Percentiles rank a stretch among this genome's conserved stretches.
Evolutionary conservation across 2,888 invertebrate species (phyloP).

Genomic region (Lepidochitona cinerea): DNA sequence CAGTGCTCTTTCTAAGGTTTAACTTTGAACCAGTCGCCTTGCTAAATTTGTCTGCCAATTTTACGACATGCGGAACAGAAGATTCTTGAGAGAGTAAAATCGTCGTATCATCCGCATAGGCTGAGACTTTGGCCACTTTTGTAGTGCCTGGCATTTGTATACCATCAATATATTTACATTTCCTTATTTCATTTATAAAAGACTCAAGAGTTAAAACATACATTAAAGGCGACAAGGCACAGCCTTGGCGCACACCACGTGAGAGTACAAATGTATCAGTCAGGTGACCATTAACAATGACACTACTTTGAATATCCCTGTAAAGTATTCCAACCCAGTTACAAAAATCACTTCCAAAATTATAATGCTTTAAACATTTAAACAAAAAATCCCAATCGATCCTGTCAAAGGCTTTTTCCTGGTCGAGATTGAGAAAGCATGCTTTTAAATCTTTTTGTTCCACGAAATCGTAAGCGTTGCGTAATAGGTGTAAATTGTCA

Average conservation of each 20-base stretch:
- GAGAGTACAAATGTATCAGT: background rate
- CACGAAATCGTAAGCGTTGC: conserved; percentile 34
- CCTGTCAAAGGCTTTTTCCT: conserved; percentile 43
- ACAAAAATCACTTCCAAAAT: conserved; percentile 9
- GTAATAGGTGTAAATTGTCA: conserved; percentile 34
- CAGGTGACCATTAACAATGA: background rate
- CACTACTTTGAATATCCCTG: background rate
- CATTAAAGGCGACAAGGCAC: background rate
- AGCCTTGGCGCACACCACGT: conserved; percentile 9
- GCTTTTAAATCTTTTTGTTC: conserved; percentile 30
- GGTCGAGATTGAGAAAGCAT: conserved; percentile 35
- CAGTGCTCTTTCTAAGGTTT: conserved; percentile 25
- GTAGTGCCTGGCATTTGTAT: conserved; percentile 18
- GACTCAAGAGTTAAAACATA: background rate
- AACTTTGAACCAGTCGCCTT: conserved; percentile 27
- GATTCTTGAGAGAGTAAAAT: conserved; percentile 7
- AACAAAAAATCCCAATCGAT: conserved; percentile 34
- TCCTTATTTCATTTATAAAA: background rate
- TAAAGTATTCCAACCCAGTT: conserved; percentile 27
- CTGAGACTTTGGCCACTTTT: conserved; percentile 3
- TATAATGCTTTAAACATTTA: conserved; percentile 29
- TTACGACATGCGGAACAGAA: background rate
- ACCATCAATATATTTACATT: conserved; percentile 11
- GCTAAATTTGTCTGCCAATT: conserved; percentile 4
- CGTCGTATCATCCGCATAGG: conserved; percentile 17